Evolutionary conservation across 2,797 vertebrate genomes (phyloP), one percentile per base, ranked within the genome.

Genomic region (Tiaroga cobitis): DNA sequence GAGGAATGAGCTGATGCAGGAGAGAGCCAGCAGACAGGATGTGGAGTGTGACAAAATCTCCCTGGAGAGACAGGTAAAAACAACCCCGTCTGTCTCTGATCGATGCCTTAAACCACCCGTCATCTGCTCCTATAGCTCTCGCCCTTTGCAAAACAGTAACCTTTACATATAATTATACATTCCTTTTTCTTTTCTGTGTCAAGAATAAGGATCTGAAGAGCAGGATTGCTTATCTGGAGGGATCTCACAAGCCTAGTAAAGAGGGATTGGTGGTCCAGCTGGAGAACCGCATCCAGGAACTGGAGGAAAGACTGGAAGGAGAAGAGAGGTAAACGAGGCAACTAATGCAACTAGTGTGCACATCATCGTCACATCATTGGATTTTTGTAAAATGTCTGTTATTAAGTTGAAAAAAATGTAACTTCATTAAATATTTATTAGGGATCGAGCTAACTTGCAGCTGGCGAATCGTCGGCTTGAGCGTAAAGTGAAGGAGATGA

Each of bases 11-110:
- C 94, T 99, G 32, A 96, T 99, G 91, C 98, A 99, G 94, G 98
- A 99, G 94, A 96, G 97, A 93, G 95, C 97, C 86, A 89, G 93
- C 89, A 96, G 95, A 92, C 98, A 99, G 92, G 97, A 99, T 91
- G 92, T 99, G 94, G 98, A 99, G 91, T 99, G 97, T 93, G 97
- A 99, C 96, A 99, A 99, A 95, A 96, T 97, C 90, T 95, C 98
- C 3, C 92, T 99, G 94, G 98, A 99, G 94, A 97, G 97, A 95
- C 98, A 99, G 97, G 98, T 99, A 96, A 93, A 88, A 63, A 86
- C 77, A 24, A 84, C 72, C 29, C 37, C 13, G 8, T 43, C 73
- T 74, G 70, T 75, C 18, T 63, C 81, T 74, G 69, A 82, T 61
- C 26, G 39, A 82, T 76, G 73, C 70, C 79, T 77, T 85, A 86